Evolutionary conservation across 2,888 invertebrate genomes (phyloP).

Genomic region (Phorcus lineatus): DNA sequence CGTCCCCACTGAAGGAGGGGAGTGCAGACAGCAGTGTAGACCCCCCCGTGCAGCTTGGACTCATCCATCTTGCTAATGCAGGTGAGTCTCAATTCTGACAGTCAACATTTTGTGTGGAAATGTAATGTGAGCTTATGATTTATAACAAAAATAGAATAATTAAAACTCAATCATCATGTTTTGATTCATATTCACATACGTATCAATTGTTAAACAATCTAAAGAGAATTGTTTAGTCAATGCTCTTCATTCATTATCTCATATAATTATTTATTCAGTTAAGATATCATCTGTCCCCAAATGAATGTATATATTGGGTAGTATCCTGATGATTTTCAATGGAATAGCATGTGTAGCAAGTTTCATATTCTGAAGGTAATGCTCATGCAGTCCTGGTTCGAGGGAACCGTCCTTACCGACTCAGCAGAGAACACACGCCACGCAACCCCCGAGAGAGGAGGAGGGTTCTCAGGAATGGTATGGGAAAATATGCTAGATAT

Average conservation of each 20-base stretch:
- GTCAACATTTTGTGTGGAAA: too few species aligned
- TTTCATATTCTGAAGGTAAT: slow-evolving; percentile 54
- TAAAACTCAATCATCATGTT: too few species aligned
- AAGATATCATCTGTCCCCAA: too few species aligned
- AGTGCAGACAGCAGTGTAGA: slow-evolving; percentile 32
- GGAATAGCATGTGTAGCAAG: neutral
- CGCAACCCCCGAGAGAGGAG: slow-evolving; percentile 63
- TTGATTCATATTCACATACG: too few species aligned
- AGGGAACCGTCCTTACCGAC: slow-evolving; percentile 63
- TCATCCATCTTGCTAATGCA: slow-evolving; percentile 70
- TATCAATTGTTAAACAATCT: too few species aligned
- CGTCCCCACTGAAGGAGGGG: slow-evolving; percentile 31
- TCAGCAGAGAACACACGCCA: slow-evolving; percentile 70
- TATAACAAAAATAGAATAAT: too few species aligned
- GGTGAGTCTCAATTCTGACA: slow-evolving; percentile 49
- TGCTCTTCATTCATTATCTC: too few species aligned
- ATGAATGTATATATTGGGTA: too few species aligned
- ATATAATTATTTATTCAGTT: too few species aligned
- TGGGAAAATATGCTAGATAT: neutral
- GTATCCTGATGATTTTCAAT: too few species aligned
- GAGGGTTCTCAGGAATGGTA: slow-evolving; percentile 64
- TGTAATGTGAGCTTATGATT: too few species aligned
- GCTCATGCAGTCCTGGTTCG: slow-evolving; percentile 67
- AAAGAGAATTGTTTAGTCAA: too few species aligned
- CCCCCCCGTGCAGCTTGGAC: slow-evolving; percentile 56